Conservation (phyloP, 2,888 invertebrate species). For the Pheosia tremula region DNA sequence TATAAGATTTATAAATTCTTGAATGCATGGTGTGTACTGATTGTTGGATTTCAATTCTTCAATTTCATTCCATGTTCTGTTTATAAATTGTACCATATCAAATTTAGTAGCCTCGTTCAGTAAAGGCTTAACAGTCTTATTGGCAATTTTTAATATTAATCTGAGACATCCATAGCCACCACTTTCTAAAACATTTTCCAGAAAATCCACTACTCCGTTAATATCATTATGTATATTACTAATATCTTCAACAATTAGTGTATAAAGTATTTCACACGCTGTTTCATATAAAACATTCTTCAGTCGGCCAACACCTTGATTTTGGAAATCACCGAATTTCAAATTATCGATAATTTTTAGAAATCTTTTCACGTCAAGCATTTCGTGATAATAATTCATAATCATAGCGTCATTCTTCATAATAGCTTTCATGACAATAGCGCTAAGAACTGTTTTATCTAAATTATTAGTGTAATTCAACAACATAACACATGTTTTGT, state of each 20-base stretch:
- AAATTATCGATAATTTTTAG: slow-evolving; percentile 44
- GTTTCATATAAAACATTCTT: slow-evolving; percentile 68
- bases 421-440: slow-evolving; percentile 53
- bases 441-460: slow-evolving; percentile 54
- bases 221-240: slow-evolving; percentile 28
- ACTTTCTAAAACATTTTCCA: slow-evolving; percentile 66
- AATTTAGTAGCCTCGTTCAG: slow-evolving; percentile 44
- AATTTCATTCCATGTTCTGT: slow-evolving; percentile 72
- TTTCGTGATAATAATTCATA: slow-evolving; percentile 49
- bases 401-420: slow-evolving; percentile 38
- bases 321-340: slow-evolving; percentile 37
- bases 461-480: slow-evolving; percentile 51
- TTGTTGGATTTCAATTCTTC: slow-evolving; percentile 76
- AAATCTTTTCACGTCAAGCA: slow-evolving; percentile 47
- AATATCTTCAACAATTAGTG: slow-evolving; percentile 37
- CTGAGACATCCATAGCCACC: slow-evolving; percentile 77
- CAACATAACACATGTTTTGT: slow-evolving; percentile 52
- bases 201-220: slow-evolving; percentile 48
- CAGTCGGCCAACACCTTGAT: slow-evolving; percentile 60
- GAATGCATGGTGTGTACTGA: slow-evolving; percentile 68
- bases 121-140: slow-evolving; percentile 52
- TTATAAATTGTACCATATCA: slow-evolving; percentile 57
- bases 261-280: slow-evolving; percentile 59
- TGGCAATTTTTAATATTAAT: slow-evolving; percentile 67
- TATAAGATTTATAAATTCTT: slow-evolving; percentile 67